These are phyloP conservation scores for Clupea harengus DNA, from an alignment of 2,113 vertebrate species.

Conservation along the genomic window DNA sequence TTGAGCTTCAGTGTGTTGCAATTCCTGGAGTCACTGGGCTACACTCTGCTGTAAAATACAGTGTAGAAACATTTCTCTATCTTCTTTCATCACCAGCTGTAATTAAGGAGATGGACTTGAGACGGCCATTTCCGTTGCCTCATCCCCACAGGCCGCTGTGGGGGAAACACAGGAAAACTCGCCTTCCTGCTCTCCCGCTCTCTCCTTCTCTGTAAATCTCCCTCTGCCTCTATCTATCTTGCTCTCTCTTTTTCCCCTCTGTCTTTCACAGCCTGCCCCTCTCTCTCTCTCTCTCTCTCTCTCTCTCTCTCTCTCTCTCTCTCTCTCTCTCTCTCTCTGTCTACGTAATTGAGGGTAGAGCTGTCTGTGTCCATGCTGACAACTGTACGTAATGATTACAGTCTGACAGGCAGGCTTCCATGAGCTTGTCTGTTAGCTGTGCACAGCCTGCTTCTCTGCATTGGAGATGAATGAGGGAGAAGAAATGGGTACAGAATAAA, in stretches of 20 bases:
- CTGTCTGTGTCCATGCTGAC: slow-evolving; percentile 65
- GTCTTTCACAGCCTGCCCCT: not conserved
- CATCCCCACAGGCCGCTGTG: not conserved
- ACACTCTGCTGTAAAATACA: not conserved
- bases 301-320: not conserved
- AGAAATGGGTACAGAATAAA: not conserved
- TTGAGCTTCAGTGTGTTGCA: not conserved
- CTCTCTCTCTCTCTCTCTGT: slow-evolving; percentile 46
- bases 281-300: slow-evolving; percentile 39
- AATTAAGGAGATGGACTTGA: slow-evolving; percentile 18
- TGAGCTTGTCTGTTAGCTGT: slow-evolving; percentile 63
- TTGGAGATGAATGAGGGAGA: slow-evolving; percentile 26
- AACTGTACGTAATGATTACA: slow-evolving; percentile 72
- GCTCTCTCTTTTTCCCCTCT: not conserved
- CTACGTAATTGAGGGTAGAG: slow-evolving; percentile 70
- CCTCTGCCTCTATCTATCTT: not conserved
- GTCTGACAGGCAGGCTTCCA: slow-evolving; percentile 64
- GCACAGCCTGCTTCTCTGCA: slow-evolving; percentile 55
- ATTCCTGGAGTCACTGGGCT: not conserved
- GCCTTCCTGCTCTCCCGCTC: not conserved
- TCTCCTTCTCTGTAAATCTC: not conserved
- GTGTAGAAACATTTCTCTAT: not conserved
- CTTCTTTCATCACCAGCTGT: not conserved
- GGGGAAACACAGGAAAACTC: slow-evolving; percentile 11
- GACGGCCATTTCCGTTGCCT: not conserved